Base-by-base conservation (phyloP, 2,113 vertebrate species). In the Ploceus nigricollis region DNA sequence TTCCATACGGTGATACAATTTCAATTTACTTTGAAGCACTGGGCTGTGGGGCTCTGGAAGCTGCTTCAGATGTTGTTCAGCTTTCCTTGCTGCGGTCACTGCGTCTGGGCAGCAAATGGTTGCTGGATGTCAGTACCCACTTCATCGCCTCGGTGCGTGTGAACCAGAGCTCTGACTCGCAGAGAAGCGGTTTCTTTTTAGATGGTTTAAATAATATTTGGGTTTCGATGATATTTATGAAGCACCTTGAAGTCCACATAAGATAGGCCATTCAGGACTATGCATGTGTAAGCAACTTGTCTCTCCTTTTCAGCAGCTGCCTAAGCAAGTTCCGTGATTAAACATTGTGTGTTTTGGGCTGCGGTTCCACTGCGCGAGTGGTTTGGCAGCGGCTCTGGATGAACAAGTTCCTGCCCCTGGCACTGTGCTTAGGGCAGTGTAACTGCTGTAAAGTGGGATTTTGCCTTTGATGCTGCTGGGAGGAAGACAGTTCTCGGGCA, bases 251-350 rank as follows among this genome's bases (percentile, higher is more conserved):
- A 78, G 84, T 70, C 53, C 5, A 1, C 33, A 57, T 71, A 82
- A 89, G 88, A 83, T 35, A 78, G 76, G 68, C 72, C 61, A 84
- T 93, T 96, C 90, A 87, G 88, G 78, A 64, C 65, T 90, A 19
- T 69, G 85, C 13, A 5, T 87, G 28, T 87, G 66, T 93, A 94
- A 91, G 84, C 70, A 91, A 24, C 78, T 91, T 80, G 87, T 95
- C 53, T 78, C 39, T 91, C 53, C 73, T 90, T 95, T 82, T 82
- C 90, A 93, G 70, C 95, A 96, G 94, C 95, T 96, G 94, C 90
- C 95, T 94, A 94, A 97, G 96, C 90, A 94, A 85, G 48, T 72
- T 93, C 7, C 56, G 66, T 0, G 5, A 91, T 89, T 75, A 76
- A 94, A 68, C 0, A 0, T 13, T 91, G 92, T 95, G 7, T 94